Evolutionary conservation across 2,888 invertebrate genomes (phyloP).

Genomic region (Pseudoips prasinana): DNA sequence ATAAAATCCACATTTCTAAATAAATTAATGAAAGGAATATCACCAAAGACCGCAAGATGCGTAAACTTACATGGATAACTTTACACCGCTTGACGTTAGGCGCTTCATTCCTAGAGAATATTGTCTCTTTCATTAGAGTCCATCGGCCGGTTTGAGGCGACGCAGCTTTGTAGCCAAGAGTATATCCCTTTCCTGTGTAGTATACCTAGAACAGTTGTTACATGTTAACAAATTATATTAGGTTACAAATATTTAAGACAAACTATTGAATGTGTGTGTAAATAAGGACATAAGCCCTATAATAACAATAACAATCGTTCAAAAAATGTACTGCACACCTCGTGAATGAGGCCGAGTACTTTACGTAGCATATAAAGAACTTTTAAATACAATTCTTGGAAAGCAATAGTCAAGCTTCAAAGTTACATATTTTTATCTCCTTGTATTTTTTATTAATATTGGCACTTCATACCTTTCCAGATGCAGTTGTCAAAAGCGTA

Average conservation of each 20-base stretch:
- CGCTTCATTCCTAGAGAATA: conserved; percentile 60
- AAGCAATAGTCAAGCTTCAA: too few relatives aligned
- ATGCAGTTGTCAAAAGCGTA: conserved; percentile 90
- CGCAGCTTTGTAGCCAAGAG: conserved; percentile 89
- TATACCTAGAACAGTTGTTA: conserved; percentile 78
- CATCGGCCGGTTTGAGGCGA: conserved; percentile 82
- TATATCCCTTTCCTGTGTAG: conserved; percentile 93
- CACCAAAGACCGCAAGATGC: too few relatives aligned
- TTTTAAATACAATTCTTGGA: too few relatives aligned
- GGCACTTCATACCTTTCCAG: conserved; percentile 86
- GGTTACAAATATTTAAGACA: not conserved
- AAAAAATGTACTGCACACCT: too few relatives aligned
- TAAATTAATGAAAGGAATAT: too few relatives aligned
- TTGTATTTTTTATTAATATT: too few relatives aligned
- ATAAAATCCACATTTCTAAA: too few relatives aligned
- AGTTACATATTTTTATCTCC: too few relatives aligned
- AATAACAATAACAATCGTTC: not conserved
- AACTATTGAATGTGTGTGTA: not conserved
- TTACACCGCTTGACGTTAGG: conserved; percentile 61
- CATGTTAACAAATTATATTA: too few relatives aligned
- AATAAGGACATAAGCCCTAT: too few relatives aligned
- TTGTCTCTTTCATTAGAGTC: conserved; percentile 82
- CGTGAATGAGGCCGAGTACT: too few relatives aligned
- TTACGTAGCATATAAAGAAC: too few relatives aligned
- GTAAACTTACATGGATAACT: conserved; percentile 59